Conservation (phyloP, 2,113 vertebrate genomes). For the Actinemys pallida region DNA sequence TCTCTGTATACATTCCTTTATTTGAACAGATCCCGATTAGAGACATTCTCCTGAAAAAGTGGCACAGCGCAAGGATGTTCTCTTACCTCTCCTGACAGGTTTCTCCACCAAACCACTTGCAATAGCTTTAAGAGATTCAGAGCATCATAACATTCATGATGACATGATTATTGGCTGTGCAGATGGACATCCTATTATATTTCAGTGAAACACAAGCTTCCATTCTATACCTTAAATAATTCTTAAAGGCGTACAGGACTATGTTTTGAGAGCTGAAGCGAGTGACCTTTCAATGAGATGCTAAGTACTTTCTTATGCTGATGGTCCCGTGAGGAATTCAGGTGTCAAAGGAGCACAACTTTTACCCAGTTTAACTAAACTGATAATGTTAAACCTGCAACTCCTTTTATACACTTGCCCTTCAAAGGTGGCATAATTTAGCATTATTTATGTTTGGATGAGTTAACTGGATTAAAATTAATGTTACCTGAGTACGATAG, state of each 20-base stretch:
- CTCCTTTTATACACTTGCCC: background rate
- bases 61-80: background rate
- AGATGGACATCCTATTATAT: background rate
- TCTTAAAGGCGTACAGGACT: background rate
- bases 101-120: background rate
- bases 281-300: background rate
- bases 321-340: background rate
- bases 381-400: background rate
- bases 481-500: background rate
- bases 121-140: background rate
- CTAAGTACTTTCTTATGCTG: background rate
- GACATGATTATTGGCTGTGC: background rate
- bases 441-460: background rate
- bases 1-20: rapidly evolving
- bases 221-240: background rate
- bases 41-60: background rate
- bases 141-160: background rate
- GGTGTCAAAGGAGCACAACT: background rate
- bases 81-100: background rate
- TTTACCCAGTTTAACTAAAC: background rate
- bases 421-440: background rate
- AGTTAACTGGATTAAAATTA: background rate
- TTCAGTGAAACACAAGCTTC: background rate
- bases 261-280: background rate
- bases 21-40: background rate